Conservation (phyloP, 2,797 vertebrate genomes). For the Manis javanica region DNA sequence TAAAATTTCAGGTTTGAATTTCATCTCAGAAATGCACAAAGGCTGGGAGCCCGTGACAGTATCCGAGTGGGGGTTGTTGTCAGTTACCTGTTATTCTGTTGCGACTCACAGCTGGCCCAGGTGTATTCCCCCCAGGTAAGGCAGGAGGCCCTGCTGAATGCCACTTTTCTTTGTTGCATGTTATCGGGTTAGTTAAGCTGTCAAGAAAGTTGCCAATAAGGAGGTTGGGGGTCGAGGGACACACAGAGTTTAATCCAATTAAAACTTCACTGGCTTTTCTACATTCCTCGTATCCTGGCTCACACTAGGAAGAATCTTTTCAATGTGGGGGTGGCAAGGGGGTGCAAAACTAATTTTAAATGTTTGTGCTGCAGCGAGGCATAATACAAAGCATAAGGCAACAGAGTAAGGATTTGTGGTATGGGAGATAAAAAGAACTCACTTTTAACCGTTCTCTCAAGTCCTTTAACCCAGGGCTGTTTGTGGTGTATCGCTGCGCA, state of each 20-base stretch:
- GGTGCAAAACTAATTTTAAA: slow-evolving; percentile 51
- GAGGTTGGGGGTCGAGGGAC: slow-evolving; percentile 70
- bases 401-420: slow-evolving; percentile 54
- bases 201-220: slow-evolving; percentile 82
- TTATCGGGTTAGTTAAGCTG: slow-evolving; percentile 85
- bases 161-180: slow-evolving; percentile 82
- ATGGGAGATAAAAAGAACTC: slow-evolving; percentile 16
- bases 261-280: slow-evolving; percentile 86
- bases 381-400: slow-evolving; percentile 15
- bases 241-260: slow-evolving; percentile 88
- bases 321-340: background rate
- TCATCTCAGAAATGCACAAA: slow-evolving; percentile 70
- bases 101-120: slow-evolving; percentile 85
- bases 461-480: slow-evolving; percentile 63
- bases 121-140: slow-evolving; percentile 89
- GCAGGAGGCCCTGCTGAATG: slow-evolving; percentile 83
- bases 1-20: slow-evolving; percentile 79
- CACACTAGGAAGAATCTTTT: slow-evolving; percentile 61
- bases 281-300: slow-evolving; percentile 83
- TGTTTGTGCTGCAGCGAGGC: slow-evolving; percentile 30
- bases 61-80: slow-evolving; percentile 74
- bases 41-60: slow-evolving; percentile 77
- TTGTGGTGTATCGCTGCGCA: slow-evolving; percentile 18
- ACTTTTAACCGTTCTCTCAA: background rate
- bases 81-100: slow-evolving; percentile 83